These are phyloP conservation scores for Trididemnum nubilum DNA, from an alignment of 23 tunicate species.

Conservation along the genomic window DNA sequence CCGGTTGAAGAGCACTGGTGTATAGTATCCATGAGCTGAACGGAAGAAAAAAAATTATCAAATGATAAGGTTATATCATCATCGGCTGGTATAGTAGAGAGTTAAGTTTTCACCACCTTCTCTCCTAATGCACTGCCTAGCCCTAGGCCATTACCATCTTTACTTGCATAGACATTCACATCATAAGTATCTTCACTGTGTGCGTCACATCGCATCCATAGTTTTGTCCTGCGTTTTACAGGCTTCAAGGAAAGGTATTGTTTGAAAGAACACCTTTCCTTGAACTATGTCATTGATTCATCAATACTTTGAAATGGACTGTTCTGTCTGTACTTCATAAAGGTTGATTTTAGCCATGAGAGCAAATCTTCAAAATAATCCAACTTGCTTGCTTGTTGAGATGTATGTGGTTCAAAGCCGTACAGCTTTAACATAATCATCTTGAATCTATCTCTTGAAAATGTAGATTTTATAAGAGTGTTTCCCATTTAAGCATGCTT, in stretches of 20 bases:
- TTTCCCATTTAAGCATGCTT: neutral
- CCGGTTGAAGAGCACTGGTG: too few relatives aligned
- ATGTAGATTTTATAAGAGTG: neutral
- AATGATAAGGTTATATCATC: constrained; percentile 22
- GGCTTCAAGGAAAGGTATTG: constrained; percentile 27
- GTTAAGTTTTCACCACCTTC: constrained; percentile 12
- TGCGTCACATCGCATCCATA: constrained; percentile 27
- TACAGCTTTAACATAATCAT: constrained; percentile 20
- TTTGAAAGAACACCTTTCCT: constrained; percentile 30
- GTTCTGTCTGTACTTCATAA: constrained; percentile 11
- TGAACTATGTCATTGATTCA: constrained; percentile 25
- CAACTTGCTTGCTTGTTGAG: constrained; percentile 12
- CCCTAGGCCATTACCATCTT: constrained; percentile 12
- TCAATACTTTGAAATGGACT: constrained; percentile 28
- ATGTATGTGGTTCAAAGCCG: constrained; percentile 7
- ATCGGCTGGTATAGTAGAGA: constrained; percentile 36
- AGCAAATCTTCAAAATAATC: constrained; percentile 23
- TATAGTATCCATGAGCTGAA: constrained; percentile 36
- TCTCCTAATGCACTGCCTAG: constrained; percentile 33
- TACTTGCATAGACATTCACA: constrained; percentile 22
- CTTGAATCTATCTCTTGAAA: constrained; percentile 20
- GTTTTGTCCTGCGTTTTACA: constrained; percentile 17
- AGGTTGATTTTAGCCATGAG: constrained; percentile 4
- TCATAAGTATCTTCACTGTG: constrained; percentile 10
- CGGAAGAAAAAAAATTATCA: constrained; percentile 36